These are phyloP conservation scores for Caprella mutica DNA, from an alignment of 2,888 invertebrate species.

Conservation along the genomic window DNA sequence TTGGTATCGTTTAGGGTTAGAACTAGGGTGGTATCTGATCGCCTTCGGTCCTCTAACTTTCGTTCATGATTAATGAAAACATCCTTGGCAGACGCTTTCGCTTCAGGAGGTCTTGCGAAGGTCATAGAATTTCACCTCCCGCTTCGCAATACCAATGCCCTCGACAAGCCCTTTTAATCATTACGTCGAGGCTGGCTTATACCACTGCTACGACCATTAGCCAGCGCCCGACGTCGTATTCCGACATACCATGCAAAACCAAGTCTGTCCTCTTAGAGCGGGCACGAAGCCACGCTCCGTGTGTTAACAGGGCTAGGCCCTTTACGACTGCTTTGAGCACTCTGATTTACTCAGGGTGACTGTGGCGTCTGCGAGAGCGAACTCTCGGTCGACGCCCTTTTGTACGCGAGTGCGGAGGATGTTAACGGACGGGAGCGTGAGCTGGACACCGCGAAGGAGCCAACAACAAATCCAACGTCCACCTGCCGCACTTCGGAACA, in stretches of 20 bases:
- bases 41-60: conserved; percentile 58
- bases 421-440: no score
- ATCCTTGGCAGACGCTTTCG: conserved; percentile 58
- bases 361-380: no score
- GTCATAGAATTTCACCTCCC: conserved; percentile 57
- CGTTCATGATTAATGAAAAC: conserved; percentile 57
- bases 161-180: conserved; percentile 53
- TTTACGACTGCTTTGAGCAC: conserved; percentile 51
- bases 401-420: no score
- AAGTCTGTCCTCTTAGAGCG: no score
- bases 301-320: no score
- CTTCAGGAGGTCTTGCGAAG: conserved; percentile 48
- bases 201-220: no score
- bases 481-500: no score
- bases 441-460: no score
- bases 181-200: conserved; percentile 49
- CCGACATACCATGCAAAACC: conserved; percentile 53
- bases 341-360: conserved; percentile 58
- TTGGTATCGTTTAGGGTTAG: conserved; percentile 55
- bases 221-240: conserved; percentile 53
- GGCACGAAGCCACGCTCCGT: no score
- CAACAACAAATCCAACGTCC: no score
- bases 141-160: conserved; percentile 53
- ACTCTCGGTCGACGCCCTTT: no score
- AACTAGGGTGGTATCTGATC: conserved; percentile 57